A percentile compares a stretch with the other conserved stretches of the same genome.
Evolutionary conservation across 2,888 invertebrate genomes (phyloP).

Genomic region (Polydrusus cervinus): DNA sequence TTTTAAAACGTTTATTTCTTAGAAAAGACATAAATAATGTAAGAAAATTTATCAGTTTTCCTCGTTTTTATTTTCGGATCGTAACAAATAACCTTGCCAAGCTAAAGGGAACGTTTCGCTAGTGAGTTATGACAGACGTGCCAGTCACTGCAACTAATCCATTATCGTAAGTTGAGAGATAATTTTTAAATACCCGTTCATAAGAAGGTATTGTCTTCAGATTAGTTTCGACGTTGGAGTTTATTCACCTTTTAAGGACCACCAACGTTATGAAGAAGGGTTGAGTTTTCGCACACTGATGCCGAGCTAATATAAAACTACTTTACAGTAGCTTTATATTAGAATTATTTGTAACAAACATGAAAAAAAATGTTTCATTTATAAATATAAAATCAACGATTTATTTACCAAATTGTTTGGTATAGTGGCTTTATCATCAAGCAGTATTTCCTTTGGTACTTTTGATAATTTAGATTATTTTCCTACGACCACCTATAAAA

Average conservation of each 20-base stretch:
- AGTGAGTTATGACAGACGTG: constrained; percentile 29
- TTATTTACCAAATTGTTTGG: too few species aligned
- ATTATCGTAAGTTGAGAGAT: constrained; percentile 43
- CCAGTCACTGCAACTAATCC: constrained; percentile 43
- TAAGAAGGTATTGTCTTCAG: constrained; percentile 47
- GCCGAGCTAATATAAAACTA: too few species aligned
- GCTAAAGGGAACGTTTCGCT: constrained; percentile 4
- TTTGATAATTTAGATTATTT: too few species aligned
- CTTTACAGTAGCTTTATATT: too few species aligned
- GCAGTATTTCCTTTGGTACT: too few species aligned
- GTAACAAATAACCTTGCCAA: constrained; percentile 16
- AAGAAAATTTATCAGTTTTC: not conserved
- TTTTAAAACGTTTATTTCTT: not conserved
- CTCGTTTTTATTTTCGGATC: constrained; percentile 10
- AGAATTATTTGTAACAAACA: too few species aligned
- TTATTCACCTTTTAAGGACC: constrained; percentile 49
- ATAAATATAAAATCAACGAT: too few species aligned
- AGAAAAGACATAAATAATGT: not conserved
- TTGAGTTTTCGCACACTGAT: constrained; percentile 11
- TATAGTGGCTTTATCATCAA: too few species aligned
- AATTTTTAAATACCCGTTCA: constrained; percentile 40
- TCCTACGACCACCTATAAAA: too few species aligned
- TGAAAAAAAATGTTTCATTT: too few species aligned
- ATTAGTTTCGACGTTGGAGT: constrained; percentile 46
- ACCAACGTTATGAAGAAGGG: constrained; percentile 26